Percentiles rank a stretch among this genome's conserved stretches.
Conservation (phyloP, 2,888 invertebrate genomes). For the Perithous albicinctus region DNA sequence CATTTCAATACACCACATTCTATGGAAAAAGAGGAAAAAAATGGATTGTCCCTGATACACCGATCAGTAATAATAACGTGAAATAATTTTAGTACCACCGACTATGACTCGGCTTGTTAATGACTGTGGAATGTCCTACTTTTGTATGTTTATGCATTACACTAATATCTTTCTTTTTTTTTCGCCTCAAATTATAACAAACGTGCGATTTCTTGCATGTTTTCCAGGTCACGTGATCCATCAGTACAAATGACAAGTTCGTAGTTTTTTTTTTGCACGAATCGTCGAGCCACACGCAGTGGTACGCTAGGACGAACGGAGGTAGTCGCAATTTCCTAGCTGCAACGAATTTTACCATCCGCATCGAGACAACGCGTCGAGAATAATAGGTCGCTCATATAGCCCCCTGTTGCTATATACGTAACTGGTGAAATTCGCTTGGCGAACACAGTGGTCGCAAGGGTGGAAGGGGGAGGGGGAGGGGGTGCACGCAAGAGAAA, state of each 20-base stretch:
- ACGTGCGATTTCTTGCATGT: neutral
- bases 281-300: neutral
- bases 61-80: no score
- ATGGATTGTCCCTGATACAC: no score
- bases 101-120: no score
- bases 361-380: constrained; percentile 61
- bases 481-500: constrained; percentile 19
- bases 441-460: constrained; percentile 30
- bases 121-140: neutral
- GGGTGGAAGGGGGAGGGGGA: no score
- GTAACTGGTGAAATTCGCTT: constrained; percentile 47
- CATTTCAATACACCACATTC: no score
- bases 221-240: neutral
- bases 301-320: constrained; percentile 9
- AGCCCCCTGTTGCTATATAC: constrained; percentile 23
- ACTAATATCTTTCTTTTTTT: neutral
- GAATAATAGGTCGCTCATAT: constrained; percentile 60
- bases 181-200: neutral
- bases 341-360: constrained; percentile 60
- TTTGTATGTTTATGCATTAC: neutral
- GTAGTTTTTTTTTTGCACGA: constrained; percentile 10
- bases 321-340: constrained; percentile 56
- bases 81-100: no score
- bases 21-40: no score
- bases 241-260: neutral